Evolutionary conservation across 1,140 invertebrate genomes (phyloP), one percentile per base, ranked within the genome.

Genomic region (Epicauta chinensis): DNA sequence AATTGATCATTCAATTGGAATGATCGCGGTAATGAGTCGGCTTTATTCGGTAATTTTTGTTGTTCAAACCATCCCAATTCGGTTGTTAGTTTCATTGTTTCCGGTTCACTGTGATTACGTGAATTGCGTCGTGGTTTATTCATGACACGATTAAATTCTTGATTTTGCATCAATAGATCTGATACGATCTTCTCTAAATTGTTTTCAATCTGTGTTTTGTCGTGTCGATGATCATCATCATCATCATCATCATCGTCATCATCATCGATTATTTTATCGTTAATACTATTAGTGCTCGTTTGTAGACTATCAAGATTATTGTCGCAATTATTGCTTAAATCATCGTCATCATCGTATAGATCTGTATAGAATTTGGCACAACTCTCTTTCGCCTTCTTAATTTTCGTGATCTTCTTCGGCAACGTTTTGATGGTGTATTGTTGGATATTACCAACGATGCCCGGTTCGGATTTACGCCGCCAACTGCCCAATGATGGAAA

Each of bases 141-240:
- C 10, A 89, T 70, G 14, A 89, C 76, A 49, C 84, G 82, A 55
- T 91, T 86, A 52, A 91, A 89, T 58, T 91, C 87, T 59, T 86
- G 79, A 62, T 87, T 91, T 62, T 91, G 84, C 79, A 89, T 85
- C 1, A 92, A 72, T 13, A 92, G 74, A 65, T 91, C 86, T 11
- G 86, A 81, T 15, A 92, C 87, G 23, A 93, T 90, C 63, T 87
- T 80, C 60, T 88, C 86, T 29, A 89, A 71, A 1, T 49, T 37
- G 37, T 51, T 37, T 44, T 53, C 10, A 23, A 14, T 11, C 12
- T 43, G 11, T 39, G 23, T 23, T n/a, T 23, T 23, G 23, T 23
- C 7, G 23, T 29, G 16, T 73, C 59, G 75, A 71, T 16, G 73
- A 72, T 9, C 72, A 71, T n/a, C n/a, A n/a, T n/a, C n/a, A 9